Base-by-base conservation (phyloP, 2,888 invertebrate species). In the Stenoptilia bipunctidactyla region DNA sequence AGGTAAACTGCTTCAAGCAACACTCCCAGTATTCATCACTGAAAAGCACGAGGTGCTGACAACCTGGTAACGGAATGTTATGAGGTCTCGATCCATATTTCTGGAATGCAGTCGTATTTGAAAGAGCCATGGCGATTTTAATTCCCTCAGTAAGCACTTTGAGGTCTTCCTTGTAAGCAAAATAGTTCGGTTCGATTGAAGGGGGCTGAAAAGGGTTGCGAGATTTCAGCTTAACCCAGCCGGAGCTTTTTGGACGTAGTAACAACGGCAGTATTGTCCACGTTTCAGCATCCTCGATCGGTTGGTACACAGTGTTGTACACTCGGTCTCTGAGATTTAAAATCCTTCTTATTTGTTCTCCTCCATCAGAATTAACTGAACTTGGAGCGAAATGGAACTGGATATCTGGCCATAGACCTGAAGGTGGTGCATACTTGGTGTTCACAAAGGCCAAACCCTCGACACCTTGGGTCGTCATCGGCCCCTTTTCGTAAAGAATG, bases 11-110 rank as follows among this genome's bases (percentile, higher is more conserved):
- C 43, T 93, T 88, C 36, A 94, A 79, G 50, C 90, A 87, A 58
- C 95, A 96, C 52, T 92, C 93, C 94, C 95, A 94, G 58, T 94
- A 95, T 40, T 90, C 92, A 58, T 94, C 94, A 6, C 90, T 89
- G 56, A 90, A 90, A 40, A 92, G 86, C 0, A 84, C 77, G 42
- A 88, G 86, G 38, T 90, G 89, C 30, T 90, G 87, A 57, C 95
- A 96, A 0, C 93, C 94, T 0, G 96, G 95, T 77, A 95, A 86
- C 0, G 92, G 91, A 36, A 92, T 92, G 15, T 87, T 88, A 48
- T 93, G 90, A 0, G 93, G 91, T 34, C 90, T 82, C 0, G 94
- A 93, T 0, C 92, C 91, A 57, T 92, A 94, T 39, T 88, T 86
- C 60, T 92, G 91, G 57, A 96, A 94, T 0, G 94, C 91, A 1